These are phyloP conservation scores for Hydrocynus forskahlii DNA, from an alignment of 2,797 vertebrate species.

Conservation along the genomic window DNA sequence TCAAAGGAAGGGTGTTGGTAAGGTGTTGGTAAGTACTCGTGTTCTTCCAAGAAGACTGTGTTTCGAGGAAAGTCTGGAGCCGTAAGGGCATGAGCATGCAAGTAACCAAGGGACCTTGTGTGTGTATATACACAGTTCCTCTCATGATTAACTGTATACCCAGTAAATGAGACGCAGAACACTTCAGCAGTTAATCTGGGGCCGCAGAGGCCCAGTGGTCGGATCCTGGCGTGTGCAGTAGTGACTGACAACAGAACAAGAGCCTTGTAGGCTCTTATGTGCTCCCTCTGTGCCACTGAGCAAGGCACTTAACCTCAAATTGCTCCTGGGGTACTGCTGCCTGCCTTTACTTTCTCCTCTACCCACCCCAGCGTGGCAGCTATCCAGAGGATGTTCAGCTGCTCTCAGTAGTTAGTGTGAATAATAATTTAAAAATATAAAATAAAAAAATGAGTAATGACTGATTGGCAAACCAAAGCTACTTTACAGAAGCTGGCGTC, in stretches of 20 bases:
- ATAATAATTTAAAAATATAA: neutral
- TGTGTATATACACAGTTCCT: neutral
- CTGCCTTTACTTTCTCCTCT: neutral
- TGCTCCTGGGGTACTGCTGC: neutral
- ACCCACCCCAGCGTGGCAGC: neutral
- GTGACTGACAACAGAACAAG: neutral
- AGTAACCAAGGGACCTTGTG: neutral
- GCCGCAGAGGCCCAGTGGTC: neutral
- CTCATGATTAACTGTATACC: neutral
- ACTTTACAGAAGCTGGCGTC: neutral
- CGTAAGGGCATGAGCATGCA: neutral
- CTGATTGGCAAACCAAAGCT: neutral
- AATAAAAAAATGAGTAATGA: neutral
- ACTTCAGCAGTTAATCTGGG: neutral
- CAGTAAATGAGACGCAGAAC: neutral
- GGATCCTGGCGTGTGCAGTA: neutral
- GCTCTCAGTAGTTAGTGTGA: neutral
- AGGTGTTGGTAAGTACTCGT: slow-evolving; percentile 1
- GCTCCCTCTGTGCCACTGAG: slow-evolving; percentile 11
- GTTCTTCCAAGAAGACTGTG: slow-evolving; percentile 1
- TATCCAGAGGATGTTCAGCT: neutral
- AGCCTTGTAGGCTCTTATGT: neutral
- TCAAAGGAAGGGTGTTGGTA: slow-evolving; percentile 2
- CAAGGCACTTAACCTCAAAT: slow-evolving; percentile 5
- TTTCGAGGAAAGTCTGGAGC: neutral